A percentile compares a stretch with the other conserved stretches of the same genome.
These are phyloP conservation scores for Vanessa atalanta DNA, from an alignment of 1,140 invertebrate species.

Conservation along the genomic window DNA sequence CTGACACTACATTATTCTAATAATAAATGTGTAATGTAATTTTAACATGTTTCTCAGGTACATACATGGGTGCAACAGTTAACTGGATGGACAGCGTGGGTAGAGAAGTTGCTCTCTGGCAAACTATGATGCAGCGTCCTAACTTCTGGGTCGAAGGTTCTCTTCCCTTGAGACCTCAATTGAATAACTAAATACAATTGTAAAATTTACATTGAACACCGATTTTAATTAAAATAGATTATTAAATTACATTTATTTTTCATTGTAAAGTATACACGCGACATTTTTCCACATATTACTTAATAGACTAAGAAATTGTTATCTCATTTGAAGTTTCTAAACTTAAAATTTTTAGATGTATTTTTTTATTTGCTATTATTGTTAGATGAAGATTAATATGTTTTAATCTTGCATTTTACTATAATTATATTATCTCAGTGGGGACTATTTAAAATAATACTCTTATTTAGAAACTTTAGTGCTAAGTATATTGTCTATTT, in stretches of 20 bases:
- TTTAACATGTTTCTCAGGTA: slow-evolving; percentile 82
- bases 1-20: neutral
- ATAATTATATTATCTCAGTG: slow-evolving; percentile 17
- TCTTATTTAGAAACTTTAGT: slow-evolving; percentile 19
- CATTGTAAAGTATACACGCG: neutral
- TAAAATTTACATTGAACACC: slow-evolving; percentile 15
- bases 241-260: neutral
- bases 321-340: neutral
- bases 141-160: slow-evolving; percentile 98
- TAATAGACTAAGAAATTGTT: neutral
- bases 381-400: slow-evolving; percentile 1
- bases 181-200: slow-evolving; percentile 81
- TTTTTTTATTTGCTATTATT: slow-evolving; percentile 1
- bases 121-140: slow-evolving; percentile 95
- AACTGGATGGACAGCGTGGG: slow-evolving; percentile 98
- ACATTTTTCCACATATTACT: neutral
- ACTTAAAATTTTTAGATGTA: neutral
- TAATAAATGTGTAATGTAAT: neutral
- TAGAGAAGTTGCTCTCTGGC: slow-evolving; percentile 95
- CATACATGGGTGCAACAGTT: slow-evolving; percentile 90
- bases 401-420: slow-evolving; percentile 1
- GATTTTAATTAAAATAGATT: slow-evolving; percentile 17
- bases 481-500: slow-evolving; percentile 10
- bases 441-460: slow-evolving; percentile 19
- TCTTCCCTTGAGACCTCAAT: slow-evolving; percentile 89